These are phyloP conservation scores for Cheilosia vernalis DNA, from an alignment of 2,888 invertebrate species.

Conservation along the genomic window DNA sequence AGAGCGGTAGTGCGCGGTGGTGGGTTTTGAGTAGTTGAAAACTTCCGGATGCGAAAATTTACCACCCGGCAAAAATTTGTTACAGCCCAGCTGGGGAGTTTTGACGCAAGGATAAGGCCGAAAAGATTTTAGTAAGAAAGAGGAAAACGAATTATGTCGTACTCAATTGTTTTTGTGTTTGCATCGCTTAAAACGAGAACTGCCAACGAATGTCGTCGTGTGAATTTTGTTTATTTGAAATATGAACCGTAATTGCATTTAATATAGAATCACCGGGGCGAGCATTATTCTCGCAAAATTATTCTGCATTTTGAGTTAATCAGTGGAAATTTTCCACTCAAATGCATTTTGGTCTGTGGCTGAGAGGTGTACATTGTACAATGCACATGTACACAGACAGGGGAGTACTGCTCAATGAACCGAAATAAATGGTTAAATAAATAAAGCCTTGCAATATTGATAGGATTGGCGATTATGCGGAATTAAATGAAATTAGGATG, in stretches of 20 bases:
- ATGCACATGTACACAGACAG: background rate
- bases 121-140: constrained; percentile 23
- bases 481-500: background rate
- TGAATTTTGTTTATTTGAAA: background rate
- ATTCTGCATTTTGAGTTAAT: constrained; percentile 16
- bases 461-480: background rate
- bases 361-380: constrained; percentile 31
- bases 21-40: constrained; percentile 54
- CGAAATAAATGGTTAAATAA: constrained; percentile 26
- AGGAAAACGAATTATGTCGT: background rate
- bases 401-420: constrained; percentile 38
- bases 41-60: constrained; percentile 60
- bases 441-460: background rate
- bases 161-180: background rate
- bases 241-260: constrained; percentile 3
- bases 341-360: constrained; percentile 19
- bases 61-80: constrained; percentile 19
- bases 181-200: background rate
- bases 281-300: background rate
- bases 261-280: constrained; percentile 33
- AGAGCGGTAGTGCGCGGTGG: constrained; percentile 24
- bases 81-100: constrained; percentile 33
- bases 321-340: constrained; percentile 35
- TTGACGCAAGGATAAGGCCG: constrained; percentile 20
- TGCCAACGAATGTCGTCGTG: background rate